Conservation (phyloP, 2,888 invertebrate genomes). For the Agapostemon virescens region DNA sequence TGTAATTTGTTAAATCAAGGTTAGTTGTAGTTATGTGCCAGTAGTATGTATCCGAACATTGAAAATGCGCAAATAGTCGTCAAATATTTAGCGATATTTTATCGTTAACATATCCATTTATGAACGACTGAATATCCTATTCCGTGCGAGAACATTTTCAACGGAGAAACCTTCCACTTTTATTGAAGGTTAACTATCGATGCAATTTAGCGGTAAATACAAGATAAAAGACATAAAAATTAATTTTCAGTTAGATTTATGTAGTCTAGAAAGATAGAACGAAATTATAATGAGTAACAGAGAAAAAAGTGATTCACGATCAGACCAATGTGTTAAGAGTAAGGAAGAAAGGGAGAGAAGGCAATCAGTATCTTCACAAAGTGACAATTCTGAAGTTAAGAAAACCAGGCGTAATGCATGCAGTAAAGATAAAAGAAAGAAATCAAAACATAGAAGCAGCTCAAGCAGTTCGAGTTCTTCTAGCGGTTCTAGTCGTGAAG, state of each 20-base stretch:
- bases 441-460: constrained; percentile 66
- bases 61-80: constrained; percentile 20
- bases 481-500: constrained; percentile 56
- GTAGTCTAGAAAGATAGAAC: constrained; percentile 20
- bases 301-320: constrained; percentile 60
- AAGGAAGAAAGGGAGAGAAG: constrained; percentile 62
- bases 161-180: constrained; percentile 10
- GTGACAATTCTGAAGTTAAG: constrained; percentile 58
- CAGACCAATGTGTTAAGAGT: constrained; percentile 59
- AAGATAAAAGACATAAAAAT: constrained; percentile 10
- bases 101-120: constrained; percentile 7
- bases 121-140: not conserved
- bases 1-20: constrained; percentile 51
- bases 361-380: constrained; percentile 64
- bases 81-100: constrained; percentile 22
- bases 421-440: constrained; percentile 71
- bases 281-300: constrained; percentile 66
- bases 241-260: constrained; percentile 18
- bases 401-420: constrained; percentile 64
- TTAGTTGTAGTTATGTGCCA: constrained; percentile 37
- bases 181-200: constrained; percentile 42
- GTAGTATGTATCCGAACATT: constrained; percentile 23
- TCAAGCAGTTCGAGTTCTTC: constrained; percentile 67
- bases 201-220: constrained; percentile 34
- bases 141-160: constrained; percentile 1